These are phyloP conservation scores for Phodopus roborovskii DNA, from an alignment of 2,113 vertebrate genomes.

Conservation along the genomic window DNA sequence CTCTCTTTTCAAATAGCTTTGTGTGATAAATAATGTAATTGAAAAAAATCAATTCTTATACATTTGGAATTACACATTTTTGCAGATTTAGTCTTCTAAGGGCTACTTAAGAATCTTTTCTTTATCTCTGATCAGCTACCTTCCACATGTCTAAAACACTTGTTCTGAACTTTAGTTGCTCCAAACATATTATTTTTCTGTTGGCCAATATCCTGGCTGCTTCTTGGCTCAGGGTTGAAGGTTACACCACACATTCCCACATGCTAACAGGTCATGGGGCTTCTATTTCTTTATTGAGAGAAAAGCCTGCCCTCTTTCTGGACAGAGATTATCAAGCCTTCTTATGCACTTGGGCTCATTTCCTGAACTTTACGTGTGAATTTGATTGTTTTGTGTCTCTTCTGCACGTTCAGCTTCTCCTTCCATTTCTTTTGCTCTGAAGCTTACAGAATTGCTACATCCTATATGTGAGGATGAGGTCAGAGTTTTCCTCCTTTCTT, in stretches of 20 bases:
- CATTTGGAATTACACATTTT: neutral
- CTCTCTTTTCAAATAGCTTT: constrained; percentile 22
- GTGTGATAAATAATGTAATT: neutral
- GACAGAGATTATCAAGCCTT: neutral
- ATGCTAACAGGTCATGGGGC: neutral
- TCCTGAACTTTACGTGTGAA: neutral
- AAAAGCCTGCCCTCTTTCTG: neutral
- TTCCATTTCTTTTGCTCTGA: neutral
- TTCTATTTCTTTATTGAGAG: neutral
- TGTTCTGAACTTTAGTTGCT: neutral
- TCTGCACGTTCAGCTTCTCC: neutral
- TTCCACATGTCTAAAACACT: neutral
- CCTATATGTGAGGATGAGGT: neutral
- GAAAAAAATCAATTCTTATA: neutral
- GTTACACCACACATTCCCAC: fast-evolving
- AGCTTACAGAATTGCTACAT: neutral
- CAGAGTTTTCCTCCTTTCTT: neutral
- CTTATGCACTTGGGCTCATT: neutral
- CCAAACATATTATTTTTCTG: neutral
- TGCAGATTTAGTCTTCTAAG: neutral
- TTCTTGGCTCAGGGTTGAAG: neutral
- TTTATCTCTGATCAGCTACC: neutral
- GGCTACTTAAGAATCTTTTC: neutral
- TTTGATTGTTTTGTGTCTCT: neutral
- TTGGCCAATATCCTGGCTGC: neutral